Percentiles rank a stretch among this genome's conserved stretches.
Evolutionary conservation across 1,140 invertebrate species (phyloP).

Genomic region (Campoletis sonorensis): DNA sequence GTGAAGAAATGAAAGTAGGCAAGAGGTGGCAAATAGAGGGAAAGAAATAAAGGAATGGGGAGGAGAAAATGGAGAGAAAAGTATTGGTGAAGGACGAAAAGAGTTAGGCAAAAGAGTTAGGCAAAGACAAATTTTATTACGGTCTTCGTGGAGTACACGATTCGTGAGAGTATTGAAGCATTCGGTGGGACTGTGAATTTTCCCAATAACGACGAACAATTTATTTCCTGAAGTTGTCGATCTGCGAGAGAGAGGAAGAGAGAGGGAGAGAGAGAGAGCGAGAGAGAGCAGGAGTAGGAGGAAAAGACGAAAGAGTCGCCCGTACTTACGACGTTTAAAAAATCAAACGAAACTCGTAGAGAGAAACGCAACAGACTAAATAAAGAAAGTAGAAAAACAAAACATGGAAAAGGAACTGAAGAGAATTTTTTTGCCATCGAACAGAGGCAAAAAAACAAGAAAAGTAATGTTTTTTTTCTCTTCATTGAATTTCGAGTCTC

Average conservation of each 20-base stretch:
- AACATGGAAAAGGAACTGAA: too few species aligned
- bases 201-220: conserved; percentile 6
- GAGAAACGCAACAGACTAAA: not conserved
- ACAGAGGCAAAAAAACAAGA: too few species aligned
- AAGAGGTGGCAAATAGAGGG: conserved; percentile 20
- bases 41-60: not conserved
- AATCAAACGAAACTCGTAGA: not conserved
- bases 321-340: not conserved
- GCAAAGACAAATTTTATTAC: conserved; percentile 11
- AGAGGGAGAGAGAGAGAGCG: too few species aligned
- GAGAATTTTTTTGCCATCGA: too few species aligned
- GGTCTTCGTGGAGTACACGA: not conserved
- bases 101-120: conserved; percentile 2
- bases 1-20: not conserved
- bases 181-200: not conserved
- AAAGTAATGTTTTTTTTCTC: too few species aligned
- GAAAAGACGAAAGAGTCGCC: not conserved
- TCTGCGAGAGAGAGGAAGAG: not conserved
- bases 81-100: not conserved
- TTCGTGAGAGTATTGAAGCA: not conserved
- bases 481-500: too few species aligned
- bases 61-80: not conserved
- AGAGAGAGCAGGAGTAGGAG: too few species aligned
- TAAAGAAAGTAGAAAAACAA: too few species aligned
- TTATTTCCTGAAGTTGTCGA: not conserved